phyloP scores from a whole-genome alignment of 2,888 invertebrate species.

The Steinernema scapterisci region DNA sequence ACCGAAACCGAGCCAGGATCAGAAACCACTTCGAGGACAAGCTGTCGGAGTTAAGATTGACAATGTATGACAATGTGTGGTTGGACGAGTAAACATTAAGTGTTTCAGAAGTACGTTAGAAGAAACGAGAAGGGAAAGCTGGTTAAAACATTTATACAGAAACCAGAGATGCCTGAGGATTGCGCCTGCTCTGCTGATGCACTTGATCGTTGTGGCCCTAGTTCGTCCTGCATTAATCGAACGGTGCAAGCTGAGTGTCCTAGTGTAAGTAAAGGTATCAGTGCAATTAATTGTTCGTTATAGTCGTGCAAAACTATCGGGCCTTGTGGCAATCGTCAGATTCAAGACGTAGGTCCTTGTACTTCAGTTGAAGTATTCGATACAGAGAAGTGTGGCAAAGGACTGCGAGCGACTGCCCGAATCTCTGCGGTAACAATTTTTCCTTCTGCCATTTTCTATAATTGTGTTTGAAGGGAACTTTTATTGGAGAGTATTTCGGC shows the following conservation, averaged over 20 bases:
- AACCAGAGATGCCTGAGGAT: not conserved
- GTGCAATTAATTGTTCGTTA: too few species aligned
- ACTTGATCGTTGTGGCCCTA: not conserved
- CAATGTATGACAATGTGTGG: not conserved
- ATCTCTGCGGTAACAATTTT: too few species aligned
- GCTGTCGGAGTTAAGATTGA: not conserved
- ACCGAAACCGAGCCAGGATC: not conserved
- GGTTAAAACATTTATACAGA: not conserved
- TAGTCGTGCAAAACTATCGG: not conserved
- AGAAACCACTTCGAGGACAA: not conserved
- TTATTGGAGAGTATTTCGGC: not conserved
- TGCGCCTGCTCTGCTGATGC: not conserved
- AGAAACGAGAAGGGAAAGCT: not conserved
- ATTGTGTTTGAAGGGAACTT: not conserved
- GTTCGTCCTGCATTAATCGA: not conserved
- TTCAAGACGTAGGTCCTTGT: not conserved
- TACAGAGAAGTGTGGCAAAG: not conserved
- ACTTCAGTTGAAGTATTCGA: slow-evolving; percentile 1
- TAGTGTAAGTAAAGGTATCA: not conserved
- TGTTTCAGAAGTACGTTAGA: not conserved
- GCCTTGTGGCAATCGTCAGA: not conserved
- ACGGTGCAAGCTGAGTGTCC: not conserved
- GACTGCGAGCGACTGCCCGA: not conserved
- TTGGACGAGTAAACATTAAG: too few species aligned
- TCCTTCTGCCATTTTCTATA: not conserved